Evolutionary conservation across 2,888 invertebrate genomes (phyloP), one percentile per base, ranked within the genome.

Genomic region (Chirona hameri): DNA sequence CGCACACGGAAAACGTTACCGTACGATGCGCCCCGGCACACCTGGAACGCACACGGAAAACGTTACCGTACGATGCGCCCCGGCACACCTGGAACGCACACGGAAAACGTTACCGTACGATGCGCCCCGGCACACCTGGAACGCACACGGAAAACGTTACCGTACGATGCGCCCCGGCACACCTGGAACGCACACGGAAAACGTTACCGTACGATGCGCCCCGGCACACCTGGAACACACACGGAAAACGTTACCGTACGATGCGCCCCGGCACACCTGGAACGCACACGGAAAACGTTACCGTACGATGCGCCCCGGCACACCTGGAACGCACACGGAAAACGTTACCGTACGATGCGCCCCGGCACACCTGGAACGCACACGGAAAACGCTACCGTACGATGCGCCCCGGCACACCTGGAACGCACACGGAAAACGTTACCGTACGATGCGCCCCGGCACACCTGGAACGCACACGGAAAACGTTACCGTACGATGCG

Each of bases 361-460:
- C 93, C n/a, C 99, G 91, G 86, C 98, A 98, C 84, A 98, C 93
- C 94, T 95, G 88, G 31, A 89, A 89, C 57, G 57, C 15, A 18
- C 15, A 86, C 85, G 84, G 76, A 48, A 81, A 79, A 76, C 9
- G 80, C 52, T n/a, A n/a, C n/a, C n/a, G n/a, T n/a, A n/a, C n/a
- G n/a, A n/a, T n/a, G n/a, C n/a, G n/a, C n/a, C 93, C n/a, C 99
- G 91, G 86, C 98, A 98, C 84, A 98, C 93, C 94, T 95, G 88
- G 31, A 89, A 89, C 57, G 57, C 15, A 18, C 15, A 86, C 85
- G 84, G 76, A 48, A 81, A 79, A 76, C 9, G 80, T 65, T n/a
- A n/a, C n/a, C n/a, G n/a, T n/a, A n/a, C n/a, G n/a, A n/a, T n/a
- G n/a, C n/a, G n/a, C n/a, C 93, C n/a, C 99, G 91, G 86, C 98